Conservation (phyloP, 1,140 invertebrate genomes). For the Orchestia grillus region DNA sequence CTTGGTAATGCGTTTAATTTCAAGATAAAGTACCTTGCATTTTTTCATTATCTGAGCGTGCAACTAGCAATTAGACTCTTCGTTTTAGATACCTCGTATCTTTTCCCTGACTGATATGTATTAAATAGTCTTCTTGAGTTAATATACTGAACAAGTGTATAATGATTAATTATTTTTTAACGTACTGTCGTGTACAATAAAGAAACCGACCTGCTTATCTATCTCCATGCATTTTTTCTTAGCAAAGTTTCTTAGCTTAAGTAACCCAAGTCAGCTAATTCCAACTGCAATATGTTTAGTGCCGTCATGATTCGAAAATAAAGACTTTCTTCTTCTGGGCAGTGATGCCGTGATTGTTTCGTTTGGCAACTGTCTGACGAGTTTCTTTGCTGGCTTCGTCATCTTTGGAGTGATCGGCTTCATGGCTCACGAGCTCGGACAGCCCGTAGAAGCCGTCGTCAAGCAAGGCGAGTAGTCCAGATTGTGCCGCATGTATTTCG, state of each 20-base stretch:
- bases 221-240: background rate
- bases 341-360: constrained; percentile 68
- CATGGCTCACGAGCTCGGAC: constrained; percentile 80
- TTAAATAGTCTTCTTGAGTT: background rate
- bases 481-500: background rate
- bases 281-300: background rate
- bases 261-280: background rate
- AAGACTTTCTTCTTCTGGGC: background rate
- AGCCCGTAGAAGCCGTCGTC: constrained; percentile 67
- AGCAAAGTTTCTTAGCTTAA: background rate
- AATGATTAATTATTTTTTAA: background rate
- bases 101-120: background rate
- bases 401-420: constrained; percentile 76
- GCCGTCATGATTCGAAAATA: background rate
- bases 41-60: background rate
- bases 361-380: constrained; percentile 68
- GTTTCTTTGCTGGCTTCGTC: constrained; percentile 69
- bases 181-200: background rate
- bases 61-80: background rate
- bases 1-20: background rate
- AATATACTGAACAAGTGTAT: background rate
- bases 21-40: background rate
- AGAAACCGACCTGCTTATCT: background rate
- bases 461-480: constrained; percentile 63
- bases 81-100: background rate